A percentile compares a stretch with the other conserved stretches of the same genome.
Conservation (phyloP, 2,113 vertebrate genomes). For the Tachycineta bicolor region DNA sequence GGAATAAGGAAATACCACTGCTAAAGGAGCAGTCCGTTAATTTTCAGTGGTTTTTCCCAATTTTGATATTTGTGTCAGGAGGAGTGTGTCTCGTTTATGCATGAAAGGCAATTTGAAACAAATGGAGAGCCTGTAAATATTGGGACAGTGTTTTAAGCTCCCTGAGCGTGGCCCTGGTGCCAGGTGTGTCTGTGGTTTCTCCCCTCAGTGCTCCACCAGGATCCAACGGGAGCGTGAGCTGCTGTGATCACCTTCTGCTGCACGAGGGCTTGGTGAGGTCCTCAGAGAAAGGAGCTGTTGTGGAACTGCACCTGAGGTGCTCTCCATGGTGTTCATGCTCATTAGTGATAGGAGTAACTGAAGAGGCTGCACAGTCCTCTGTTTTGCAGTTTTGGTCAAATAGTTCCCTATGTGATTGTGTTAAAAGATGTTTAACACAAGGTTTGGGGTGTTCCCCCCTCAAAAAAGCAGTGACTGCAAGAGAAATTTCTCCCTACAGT, state of each 20-base stretch:
- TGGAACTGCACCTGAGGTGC: neutral
- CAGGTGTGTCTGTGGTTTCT: neutral
- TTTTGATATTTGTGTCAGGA: neutral
- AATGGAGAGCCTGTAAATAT: neutral
- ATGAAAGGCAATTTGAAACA: neutral
- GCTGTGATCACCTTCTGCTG: neutral
- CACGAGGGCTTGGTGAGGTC: accelerated
- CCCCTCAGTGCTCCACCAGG: neutral
- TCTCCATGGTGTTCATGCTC: neutral
- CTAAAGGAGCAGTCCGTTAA: neutral
- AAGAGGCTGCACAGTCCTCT: neutral
- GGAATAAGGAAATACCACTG: neutral
- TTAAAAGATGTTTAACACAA: neutral
- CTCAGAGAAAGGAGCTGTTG: neutral
- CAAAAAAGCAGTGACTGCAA: neutral
- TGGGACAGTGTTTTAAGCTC: neutral
- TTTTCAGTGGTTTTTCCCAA: neutral
- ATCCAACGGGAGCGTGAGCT: accelerated
- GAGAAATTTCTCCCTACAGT: neutral
- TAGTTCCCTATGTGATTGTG: neutral
- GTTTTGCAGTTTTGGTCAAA: neutral
- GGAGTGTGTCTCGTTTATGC: neutral
- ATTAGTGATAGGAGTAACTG: neutral
- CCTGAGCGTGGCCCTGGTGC: neutral
- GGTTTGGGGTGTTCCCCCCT: accelerated